phyloP scores from a whole-genome alignment of 2,797 vertebrate species.

The Macrochelys suwanniensis region DNA sequence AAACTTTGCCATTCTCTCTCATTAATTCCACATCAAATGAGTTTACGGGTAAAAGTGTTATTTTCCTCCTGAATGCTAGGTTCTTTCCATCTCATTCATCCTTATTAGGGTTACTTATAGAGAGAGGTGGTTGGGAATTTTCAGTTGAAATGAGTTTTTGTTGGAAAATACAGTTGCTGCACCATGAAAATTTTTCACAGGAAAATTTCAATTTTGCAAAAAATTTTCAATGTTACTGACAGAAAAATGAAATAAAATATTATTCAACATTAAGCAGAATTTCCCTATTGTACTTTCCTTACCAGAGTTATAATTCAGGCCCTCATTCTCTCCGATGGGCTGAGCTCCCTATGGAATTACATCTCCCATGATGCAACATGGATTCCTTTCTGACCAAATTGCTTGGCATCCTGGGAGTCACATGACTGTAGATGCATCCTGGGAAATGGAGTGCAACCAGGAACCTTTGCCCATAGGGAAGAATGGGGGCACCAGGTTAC shows the following conservation, averaged over 20 bases:
- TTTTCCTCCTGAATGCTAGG: no score
- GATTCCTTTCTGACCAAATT: neutral
- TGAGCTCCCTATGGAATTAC: neutral
- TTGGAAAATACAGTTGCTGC: neutral
- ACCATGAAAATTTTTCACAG: neutral
- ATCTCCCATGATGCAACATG: neutral
- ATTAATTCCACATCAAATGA: neutral
- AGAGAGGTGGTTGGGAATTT: neutral
- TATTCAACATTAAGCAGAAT: no score
- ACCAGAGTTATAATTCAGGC: neutral
- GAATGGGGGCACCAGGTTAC: neutral
- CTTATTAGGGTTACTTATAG: no score
- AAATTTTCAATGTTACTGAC: neutral
- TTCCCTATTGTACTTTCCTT: neutral
- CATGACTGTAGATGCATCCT: neutral
- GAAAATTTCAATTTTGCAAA: no score
- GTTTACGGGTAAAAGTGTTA: no score
- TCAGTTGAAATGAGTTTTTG: neutral
- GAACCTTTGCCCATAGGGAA: neutral
- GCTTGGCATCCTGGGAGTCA: neutral
- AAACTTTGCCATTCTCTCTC: neutral
- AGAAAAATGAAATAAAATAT: no score
- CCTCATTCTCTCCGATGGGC: neutral
- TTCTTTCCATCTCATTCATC: no score
- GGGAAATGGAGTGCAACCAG: neutral